These are phyloP conservation scores for Miopithecus talapoin DNA, from an alignment of 2,797 vertebrate genomes.

Conservation along the genomic window DNA sequence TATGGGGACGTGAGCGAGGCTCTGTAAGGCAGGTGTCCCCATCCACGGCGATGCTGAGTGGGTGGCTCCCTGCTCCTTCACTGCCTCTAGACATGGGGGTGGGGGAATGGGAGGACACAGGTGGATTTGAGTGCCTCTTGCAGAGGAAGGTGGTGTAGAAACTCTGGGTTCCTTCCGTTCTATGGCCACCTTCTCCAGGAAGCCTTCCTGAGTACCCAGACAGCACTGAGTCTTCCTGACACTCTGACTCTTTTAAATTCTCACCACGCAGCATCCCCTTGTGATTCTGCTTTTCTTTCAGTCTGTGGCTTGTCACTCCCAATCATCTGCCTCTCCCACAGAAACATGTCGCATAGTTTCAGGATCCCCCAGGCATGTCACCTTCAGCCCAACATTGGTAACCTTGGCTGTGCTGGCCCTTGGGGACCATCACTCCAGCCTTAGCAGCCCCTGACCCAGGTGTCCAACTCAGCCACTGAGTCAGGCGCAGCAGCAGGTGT, in stretches of 20 bases:
- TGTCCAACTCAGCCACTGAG: no score
- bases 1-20: no score
- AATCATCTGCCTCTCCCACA: background rate
- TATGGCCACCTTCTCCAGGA: background rate
- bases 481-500: background rate
- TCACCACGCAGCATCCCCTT: no score
- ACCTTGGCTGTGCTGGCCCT: background rate
- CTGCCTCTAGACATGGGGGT: accelerated
- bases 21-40: no score
- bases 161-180: background rate
- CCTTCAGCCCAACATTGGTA: background rate
- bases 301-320: background rate
- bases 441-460: background rate
- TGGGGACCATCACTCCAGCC: background rate
- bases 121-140: background rate
- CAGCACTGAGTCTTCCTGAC: no score
- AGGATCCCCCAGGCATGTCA: background rate
- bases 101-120: background rate
- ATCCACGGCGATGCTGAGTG: no score
- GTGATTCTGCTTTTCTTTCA: background rate
- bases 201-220: background rate
- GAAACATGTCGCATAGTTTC: background rate
- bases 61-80: no score
- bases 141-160: background rate
- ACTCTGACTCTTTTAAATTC: background rate